Base-by-base conservation (phyloP, 2,888 invertebrate genomes). In the Chorisops tibialis region DNA sequence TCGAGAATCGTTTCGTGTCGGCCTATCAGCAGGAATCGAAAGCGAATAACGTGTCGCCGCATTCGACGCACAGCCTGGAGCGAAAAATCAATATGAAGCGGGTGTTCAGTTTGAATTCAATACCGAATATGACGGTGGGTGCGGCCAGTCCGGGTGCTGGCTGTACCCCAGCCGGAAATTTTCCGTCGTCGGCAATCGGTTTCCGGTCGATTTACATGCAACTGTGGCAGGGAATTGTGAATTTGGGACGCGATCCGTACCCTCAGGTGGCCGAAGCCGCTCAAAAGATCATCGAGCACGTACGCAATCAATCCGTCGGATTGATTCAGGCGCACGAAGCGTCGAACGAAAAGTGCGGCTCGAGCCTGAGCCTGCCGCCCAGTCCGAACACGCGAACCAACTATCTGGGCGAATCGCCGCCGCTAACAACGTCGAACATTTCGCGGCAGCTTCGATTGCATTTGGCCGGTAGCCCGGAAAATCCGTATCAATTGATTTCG, bases 1-100 rank as follows among this genome's bases (percentile, higher is more conserved):
- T 93, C 78, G 95, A 95, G 79, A 89, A 89, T 68, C 87, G 91
- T 59, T 96, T 96, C 76, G 85, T 92, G 19, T 87, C 88, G 0
- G 87, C 93, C 0, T 85, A 85, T 66, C 82, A 88, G 43, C 87
- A 88, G 72, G 87, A 83, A 59, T 67, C 69, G 9, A 24, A 18
- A 12, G 22, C n/a, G 5, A 16, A 47, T 6, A 1, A 41, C 6
- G 24, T 48, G 5, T 30, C 4, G 19, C 16, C n/a, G 11, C 22
- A 72, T 48, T 70, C 72, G 38, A 71, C 72, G 9, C 77, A 78
- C 49, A 81, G 81, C 65, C 72, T 80, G 50, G 78, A 77, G 62
- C 71, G 78, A 0, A 74, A 75, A 59, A 70, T 72, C 3, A 73
- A 72, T 12, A 81, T 88, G 69, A 83, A 86, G 66, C 79, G 87